phyloP scores from a whole-genome alignment of 30 jellyfish, hydroid and myxozoan genomes.

The Turritopsis dohrnii region DNA sequence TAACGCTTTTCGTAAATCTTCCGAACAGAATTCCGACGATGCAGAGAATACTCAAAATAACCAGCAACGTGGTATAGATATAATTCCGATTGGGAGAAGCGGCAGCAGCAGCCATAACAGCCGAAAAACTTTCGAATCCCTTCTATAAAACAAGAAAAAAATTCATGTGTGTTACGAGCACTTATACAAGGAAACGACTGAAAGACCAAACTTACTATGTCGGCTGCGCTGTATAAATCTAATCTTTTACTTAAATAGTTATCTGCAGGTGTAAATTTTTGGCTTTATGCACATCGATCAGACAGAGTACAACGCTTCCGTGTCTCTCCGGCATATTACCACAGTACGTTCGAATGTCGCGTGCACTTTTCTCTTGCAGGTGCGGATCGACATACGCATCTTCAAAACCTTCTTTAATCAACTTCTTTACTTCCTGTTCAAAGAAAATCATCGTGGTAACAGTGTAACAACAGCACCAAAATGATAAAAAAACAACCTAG shows the following conservation, averaged over 20 bases:
- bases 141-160: constrained; percentile 7
- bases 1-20: constrained; percentile 75
- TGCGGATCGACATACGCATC: constrained; percentile 91
- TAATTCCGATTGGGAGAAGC: constrained; percentile 90
- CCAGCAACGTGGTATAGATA: constrained; percentile 60
- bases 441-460: not conserved
- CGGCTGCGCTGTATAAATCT: constrained; percentile 71
- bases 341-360: constrained; percentile 68
- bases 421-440: constrained; percentile 64
- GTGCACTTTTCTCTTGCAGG: constrained; percentile 50
- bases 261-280: constrained; percentile 55
- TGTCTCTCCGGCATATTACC: constrained; percentile 42
- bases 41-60: constrained; percentile 71
- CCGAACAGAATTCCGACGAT: constrained; percentile 90
- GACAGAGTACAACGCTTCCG: constrained; percentile 78
- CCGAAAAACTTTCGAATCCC: constrained; percentile 60
- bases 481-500: not conserved
- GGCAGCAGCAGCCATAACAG: constrained; percentile 55
- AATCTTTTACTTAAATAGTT: constrained; percentile 53
- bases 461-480: not conserved
- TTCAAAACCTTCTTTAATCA: constrained; percentile 63
- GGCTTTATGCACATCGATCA: constrained; percentile 80
- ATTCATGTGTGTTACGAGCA: not conserved
- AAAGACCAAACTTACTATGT: constrained; percentile 80
- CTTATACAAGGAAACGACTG: not conserved